Percentiles rank a stretch among this genome's conserved stretches.
phyloP scores from a whole-genome alignment of 2,888 invertebrate species.

The Tenthredo mesomela region DNA sequence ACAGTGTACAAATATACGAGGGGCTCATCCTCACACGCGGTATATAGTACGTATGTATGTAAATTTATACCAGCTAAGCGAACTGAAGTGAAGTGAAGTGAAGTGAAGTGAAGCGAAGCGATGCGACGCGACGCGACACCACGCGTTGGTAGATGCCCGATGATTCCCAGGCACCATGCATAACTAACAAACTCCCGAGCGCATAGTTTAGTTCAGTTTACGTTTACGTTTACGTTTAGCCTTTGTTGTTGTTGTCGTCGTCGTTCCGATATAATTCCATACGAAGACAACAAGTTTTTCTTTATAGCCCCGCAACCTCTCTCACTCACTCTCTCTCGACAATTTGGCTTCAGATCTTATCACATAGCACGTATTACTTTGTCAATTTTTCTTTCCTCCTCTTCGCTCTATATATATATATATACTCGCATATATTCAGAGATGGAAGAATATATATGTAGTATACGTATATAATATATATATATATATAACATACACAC shows the following conservation, averaged over 20 bases:
- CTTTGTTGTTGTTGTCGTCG: background rate
- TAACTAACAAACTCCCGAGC: background rate
- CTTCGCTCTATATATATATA: too few relatives aligned
- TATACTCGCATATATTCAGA: too few relatives aligned
- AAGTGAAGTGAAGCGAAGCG: background rate
- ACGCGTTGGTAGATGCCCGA: background rate
- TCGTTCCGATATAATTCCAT: background rate
- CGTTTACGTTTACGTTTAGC: background rate
- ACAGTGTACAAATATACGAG: slow-evolving; percentile 4
- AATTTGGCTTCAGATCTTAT: too few relatives aligned
- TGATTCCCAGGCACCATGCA: slow-evolving; percentile 31
- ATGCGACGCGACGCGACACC: background rate
- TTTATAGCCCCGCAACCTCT: too few relatives aligned
- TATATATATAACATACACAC: background rate
- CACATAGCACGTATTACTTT: too few relatives aligned
- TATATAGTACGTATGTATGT: background rate
- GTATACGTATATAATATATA: too few relatives aligned
- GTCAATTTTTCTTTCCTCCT: too few relatives aligned
- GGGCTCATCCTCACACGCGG: background rate
- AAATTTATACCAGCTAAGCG: slow-evolving; percentile 18
- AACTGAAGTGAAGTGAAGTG: background rate
- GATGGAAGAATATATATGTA: too few relatives aligned
- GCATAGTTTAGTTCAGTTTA: slow-evolving; percentile 13
- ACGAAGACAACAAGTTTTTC: background rate
- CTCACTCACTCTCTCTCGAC: too few relatives aligned